These are phyloP conservation scores for Conus betulinus DNA, from an alignment of 1,140 invertebrate genomes.

Conservation along the genomic window DNA sequence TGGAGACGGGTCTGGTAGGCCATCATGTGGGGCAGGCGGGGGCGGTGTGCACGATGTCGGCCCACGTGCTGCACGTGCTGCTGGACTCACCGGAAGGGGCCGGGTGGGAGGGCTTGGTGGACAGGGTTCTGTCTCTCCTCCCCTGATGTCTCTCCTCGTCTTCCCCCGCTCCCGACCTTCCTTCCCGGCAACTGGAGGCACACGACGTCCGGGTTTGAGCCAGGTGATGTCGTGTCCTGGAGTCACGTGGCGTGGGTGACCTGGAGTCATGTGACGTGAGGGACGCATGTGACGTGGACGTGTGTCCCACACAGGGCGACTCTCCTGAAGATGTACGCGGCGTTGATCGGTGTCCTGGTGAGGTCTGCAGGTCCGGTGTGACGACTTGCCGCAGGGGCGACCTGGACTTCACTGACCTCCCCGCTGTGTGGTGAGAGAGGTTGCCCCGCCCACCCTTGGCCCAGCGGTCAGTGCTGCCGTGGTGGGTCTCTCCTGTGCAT, in stretches of 20 bases:
- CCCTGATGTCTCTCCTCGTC: not conserved
- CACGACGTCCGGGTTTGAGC: not conserved
- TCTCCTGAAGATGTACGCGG: not conserved
- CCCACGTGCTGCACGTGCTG: not conserved
- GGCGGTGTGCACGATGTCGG: not conserved
- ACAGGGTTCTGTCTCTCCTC: not conserved
- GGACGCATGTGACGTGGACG: too few species aligned
- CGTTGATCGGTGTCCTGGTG: too few species aligned
- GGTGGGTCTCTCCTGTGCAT: not conserved
- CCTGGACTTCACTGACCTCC: too few species aligned
- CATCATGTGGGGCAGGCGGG: not conserved
- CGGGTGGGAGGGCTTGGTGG: not conserved
- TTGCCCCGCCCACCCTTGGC: too few species aligned
- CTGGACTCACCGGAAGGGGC: not conserved
- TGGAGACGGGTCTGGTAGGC: constrained; percentile 6
- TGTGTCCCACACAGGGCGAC: too few species aligned
- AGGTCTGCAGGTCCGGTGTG: too few species aligned
- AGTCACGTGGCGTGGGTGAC: too few species aligned
- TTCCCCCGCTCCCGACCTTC: too few species aligned
- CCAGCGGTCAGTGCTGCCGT: not conserved
- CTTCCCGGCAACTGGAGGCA: not conserved
- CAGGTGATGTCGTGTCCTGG: not conserved
- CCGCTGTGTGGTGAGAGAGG: too few species aligned
- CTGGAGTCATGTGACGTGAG: too few species aligned
- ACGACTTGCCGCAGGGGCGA: too few species aligned